Percentiles rank a stretch among this genome's conserved stretches.
Evolutionary conservation across 2,113 vertebrate genomes (phyloP).

Genomic region (Peromyscus maniculatus): DNA sequence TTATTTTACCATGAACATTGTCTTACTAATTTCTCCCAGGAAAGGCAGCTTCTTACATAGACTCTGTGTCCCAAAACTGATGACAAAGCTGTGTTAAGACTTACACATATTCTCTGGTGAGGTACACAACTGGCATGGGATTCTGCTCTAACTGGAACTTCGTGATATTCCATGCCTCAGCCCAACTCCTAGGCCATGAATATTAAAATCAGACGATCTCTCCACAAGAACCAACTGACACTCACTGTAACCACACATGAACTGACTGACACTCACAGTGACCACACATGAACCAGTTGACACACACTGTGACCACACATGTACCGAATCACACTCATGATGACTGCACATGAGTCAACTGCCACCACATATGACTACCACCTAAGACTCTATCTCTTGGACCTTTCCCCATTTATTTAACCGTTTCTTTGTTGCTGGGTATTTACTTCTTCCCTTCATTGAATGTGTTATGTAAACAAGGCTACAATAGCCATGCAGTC

Average conservation of each 20-base stretch:
- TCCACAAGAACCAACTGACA: neutral
- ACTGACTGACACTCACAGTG: too few relatives aligned
- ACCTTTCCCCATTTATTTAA: neutral
- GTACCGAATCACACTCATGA: neutral
- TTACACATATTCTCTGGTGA: constrained; percentile 10
- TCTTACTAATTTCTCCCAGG: neutral
- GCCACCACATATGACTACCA: neutral
- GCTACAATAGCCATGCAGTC: neutral
- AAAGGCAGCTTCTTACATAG: neutral
- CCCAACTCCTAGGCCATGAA: neutral
- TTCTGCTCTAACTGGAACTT: constrained; percentile 4
- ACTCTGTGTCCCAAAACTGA: neutral
- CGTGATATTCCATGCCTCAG: neutral
- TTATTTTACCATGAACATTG: neutral
- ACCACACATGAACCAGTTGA: too few relatives aligned
- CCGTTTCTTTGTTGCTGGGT: neutral
- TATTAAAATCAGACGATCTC: constrained; percentile 46
- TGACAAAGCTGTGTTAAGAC: neutral
- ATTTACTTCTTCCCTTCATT: neutral
- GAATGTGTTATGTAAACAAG: neutral
- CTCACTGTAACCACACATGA: too few relatives aligned
- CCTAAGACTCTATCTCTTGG: neutral
- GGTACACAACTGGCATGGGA: neutral
- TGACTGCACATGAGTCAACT: too few relatives aligned
- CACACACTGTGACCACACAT: neutral